A percentile compares a stretch with the other conserved stretches of the same genome.
These are phyloP conservation scores for Argyresthia goedartella DNA, from an alignment of 2,888 invertebrate genomes.

Conservation along the genomic window DNA sequence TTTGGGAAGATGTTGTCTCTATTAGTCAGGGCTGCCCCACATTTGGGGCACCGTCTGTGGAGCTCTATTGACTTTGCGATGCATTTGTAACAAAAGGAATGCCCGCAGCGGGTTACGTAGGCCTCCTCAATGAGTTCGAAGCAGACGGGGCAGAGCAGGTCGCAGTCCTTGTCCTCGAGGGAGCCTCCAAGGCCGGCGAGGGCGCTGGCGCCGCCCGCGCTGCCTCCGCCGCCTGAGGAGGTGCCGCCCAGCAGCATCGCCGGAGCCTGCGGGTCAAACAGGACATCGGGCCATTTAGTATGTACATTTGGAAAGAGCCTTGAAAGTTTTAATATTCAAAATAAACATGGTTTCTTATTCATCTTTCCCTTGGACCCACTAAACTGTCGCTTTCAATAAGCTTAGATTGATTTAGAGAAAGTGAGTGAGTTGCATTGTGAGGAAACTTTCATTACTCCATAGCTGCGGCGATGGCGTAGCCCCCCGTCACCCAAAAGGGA, in stretches of 20 bases:
- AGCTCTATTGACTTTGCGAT: conserved; percentile 89
- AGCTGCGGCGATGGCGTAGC: too few species aligned
- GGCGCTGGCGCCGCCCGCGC: conserved; percentile 45
- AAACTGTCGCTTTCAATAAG: too few species aligned
- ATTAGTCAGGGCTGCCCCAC: conserved; percentile 78
- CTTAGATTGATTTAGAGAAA: too few species aligned
- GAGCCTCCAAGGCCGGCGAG: conserved; percentile 75
- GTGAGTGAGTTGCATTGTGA: too few species aligned
- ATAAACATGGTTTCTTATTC: too few species aligned
- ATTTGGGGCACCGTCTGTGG: conserved; percentile 86
- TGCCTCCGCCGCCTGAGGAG: conserved; percentile 41
- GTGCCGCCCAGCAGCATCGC: conserved; percentile 31
- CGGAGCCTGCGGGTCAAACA: too few species aligned
- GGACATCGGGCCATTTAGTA: too few species aligned
- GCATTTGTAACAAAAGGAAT: conserved; percentile 91
- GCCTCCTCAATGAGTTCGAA: conserved; percentile 91
- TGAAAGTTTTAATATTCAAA: too few species aligned
- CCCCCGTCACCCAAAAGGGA: too few species aligned
- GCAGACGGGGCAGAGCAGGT: conserved; percentile 84
- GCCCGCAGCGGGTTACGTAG: conserved; percentile 92
- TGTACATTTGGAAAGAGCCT: too few species aligned
- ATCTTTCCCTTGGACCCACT: too few species aligned
- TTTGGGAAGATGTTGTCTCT: conserved; percentile 87
- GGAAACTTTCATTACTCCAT: too few species aligned
- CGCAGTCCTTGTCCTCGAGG: conserved; percentile 76